phyloP scores from a whole-genome alignment of 2,797 vertebrate species.

The Clamator glandarius region DNA sequence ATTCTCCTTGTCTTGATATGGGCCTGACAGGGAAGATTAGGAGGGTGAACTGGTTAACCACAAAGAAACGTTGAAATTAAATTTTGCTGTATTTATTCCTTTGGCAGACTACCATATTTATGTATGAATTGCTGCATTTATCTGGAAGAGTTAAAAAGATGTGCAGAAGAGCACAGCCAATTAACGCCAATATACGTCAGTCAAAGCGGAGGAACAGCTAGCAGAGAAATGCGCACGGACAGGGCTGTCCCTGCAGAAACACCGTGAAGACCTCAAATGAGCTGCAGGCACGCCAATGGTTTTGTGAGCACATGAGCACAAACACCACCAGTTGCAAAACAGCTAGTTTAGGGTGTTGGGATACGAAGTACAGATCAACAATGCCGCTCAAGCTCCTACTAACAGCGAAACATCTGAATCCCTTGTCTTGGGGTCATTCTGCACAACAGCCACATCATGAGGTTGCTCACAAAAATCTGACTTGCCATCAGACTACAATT shows the following conservation, averaged over 20 bases:
- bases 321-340: not conserved
- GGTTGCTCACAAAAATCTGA: not conserved
- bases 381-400: not conserved
- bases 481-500: not conserved
- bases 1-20: not conserved
- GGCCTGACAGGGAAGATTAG: not conserved
- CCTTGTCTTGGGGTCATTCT: not conserved
- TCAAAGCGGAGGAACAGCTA: not conserved
- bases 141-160: not conserved
- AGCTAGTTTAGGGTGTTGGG: not conserved
- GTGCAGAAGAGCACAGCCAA: not conserved
- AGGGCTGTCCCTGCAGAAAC: not conserved
- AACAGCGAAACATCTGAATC: not conserved
- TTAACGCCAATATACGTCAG: not conserved
- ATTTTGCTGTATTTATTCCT: not conserved
- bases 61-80: not conserved
- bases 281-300: rapidly evolving
- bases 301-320: not conserved
- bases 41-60: not conserved
- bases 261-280: not conserved
- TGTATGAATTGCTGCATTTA: not conserved
- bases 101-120: not conserved
- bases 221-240: not conserved
- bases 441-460: not conserved
- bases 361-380: not conserved